Conservation (phyloP, 2,888 invertebrate genomes). For the Zhuqinia jingwanae region DNA sequence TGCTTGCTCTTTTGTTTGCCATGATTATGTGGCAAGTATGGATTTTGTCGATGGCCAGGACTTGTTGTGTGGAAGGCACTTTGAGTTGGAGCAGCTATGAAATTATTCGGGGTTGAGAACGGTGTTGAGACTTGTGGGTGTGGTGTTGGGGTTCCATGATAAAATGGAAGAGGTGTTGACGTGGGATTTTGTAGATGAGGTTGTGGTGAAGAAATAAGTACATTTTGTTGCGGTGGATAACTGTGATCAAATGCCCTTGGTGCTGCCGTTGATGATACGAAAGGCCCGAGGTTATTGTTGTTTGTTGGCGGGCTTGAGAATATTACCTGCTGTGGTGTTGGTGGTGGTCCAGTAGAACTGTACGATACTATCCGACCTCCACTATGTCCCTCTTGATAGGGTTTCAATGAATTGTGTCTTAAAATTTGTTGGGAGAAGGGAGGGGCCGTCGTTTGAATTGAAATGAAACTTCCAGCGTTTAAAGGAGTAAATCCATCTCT, state of each 20-base stretch:
- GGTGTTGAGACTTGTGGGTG: constrained; percentile 35
- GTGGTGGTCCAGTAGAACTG: constrained; percentile 61
- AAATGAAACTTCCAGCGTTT: constrained; percentile 74
- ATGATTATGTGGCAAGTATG: constrained; percentile 73
- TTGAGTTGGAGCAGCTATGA: constrained; percentile 72
- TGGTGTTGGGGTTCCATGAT: constrained; percentile 12
- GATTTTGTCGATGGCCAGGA: constrained; percentile 74
- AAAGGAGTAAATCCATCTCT: constrained; percentile 72
- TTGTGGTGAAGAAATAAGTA: constrained; percentile 23
- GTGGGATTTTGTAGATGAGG: constrained; percentile 43
- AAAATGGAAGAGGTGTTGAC: constrained; percentile 35
- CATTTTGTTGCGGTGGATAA: constrained; percentile 36
- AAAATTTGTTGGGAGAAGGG: constrained; percentile 74
- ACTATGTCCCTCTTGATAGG: constrained; percentile 24
- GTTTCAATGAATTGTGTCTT: constrained; percentile 61
- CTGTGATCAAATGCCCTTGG: constrained; percentile 56
- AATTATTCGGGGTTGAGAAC: constrained; percentile 69
- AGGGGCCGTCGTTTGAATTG: constrained; percentile 74
- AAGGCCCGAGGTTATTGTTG: constrained; percentile 40
- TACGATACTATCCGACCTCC: constrained; percentile 39
- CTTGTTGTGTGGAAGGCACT: constrained; percentile 66
- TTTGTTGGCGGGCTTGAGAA: constrained; percentile 62
- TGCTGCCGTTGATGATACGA: constrained; percentile 60
- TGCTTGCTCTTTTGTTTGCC: constrained; percentile 63
- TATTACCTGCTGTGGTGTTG: constrained; percentile 66